These are phyloP conservation scores for Buathra laborator DNA, from an alignment of 2,888 invertebrate genomes.

Conservation along the genomic window DNA sequence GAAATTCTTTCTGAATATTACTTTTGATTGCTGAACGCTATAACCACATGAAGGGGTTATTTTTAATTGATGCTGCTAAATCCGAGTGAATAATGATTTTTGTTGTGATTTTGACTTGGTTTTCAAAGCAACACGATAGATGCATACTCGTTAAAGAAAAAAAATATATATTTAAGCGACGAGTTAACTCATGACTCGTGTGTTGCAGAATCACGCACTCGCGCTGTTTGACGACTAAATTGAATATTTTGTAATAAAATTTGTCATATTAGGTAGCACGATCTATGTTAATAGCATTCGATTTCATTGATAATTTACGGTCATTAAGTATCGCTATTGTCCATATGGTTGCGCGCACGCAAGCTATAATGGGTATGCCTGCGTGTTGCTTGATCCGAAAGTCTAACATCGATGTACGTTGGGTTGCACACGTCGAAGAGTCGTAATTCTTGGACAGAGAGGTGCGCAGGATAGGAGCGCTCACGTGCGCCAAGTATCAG, in stretches of 20 bases:
- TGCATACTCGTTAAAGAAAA: neutral
- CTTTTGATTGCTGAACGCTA: too few species aligned
- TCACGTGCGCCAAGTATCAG: constrained; percentile 76
- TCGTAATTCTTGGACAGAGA: constrained; percentile 58
- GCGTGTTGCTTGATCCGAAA: constrained; percentile 12
- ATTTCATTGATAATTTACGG: constrained; percentile 22
- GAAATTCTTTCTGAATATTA: too few species aligned
- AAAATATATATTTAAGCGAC: neutral
- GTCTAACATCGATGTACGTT: neutral
- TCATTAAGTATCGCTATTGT: constrained; percentile 13
- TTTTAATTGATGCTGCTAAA: too few species aligned
- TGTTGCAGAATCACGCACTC: neutral
- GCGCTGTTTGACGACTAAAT: neutral
- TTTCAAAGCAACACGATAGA: too few species aligned
- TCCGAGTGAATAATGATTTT: too few species aligned
- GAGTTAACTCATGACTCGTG: neutral
- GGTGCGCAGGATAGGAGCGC: constrained; percentile 73
- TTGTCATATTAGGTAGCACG: neutral
- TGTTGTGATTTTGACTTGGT: too few species aligned
- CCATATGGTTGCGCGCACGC: constrained; percentile 20
- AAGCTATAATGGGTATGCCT: neutral
- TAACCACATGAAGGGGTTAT: too few species aligned
- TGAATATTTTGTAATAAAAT: constrained; percentile 1
- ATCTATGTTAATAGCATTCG: neutral
- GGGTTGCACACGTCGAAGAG: constrained; percentile 23